Conservation (phyloP, 2,888 invertebrate genomes). For the Willowsia nigromaculata region DNA sequence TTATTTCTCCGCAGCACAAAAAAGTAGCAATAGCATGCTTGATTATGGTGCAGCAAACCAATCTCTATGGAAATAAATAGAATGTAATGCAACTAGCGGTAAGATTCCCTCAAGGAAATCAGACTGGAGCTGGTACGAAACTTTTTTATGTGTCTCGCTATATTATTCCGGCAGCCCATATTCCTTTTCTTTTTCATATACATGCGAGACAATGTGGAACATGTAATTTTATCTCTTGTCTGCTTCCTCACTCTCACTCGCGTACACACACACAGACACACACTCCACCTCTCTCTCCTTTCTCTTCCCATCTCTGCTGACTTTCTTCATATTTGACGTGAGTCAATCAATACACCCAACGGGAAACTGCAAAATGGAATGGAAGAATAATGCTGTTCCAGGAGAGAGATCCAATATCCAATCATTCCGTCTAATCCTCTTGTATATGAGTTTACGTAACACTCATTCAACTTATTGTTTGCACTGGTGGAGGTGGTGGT, state of each 20-base stretch:
- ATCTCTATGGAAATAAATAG: constrained; percentile 48
- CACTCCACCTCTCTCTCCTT: background rate
- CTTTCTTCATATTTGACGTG: constrained; percentile 56
- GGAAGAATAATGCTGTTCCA: constrained; percentile 45
- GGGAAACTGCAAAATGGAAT: constrained; percentile 43
- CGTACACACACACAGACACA: background rate
- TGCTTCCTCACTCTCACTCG: background rate
- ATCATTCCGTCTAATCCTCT: constrained; percentile 16
- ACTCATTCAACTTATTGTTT: constrained; percentile 19
- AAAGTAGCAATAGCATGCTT: background rate
- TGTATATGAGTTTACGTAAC: constrained; percentile 6
- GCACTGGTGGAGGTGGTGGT: too few relatives aligned
- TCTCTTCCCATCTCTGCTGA: constrained; percentile 5
- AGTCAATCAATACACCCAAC: constrained; percentile 60
- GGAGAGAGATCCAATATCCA: constrained; percentile 44
- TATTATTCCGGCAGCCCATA: background rate
- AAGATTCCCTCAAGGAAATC: constrained; percentile 58
- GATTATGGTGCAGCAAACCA: constrained; percentile 42
- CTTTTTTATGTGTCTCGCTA: constrained; percentile 11
- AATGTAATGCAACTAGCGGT: constrained; percentile 54
- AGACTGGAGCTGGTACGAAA: constrained; percentile 1
- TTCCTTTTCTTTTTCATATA: constrained; percentile 19
- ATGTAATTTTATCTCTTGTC: constrained; percentile 36
- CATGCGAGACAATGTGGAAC: constrained; percentile 23
- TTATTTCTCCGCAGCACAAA: background rate